Evolutionary conservation across 2,888 invertebrate genomes (phyloP).

Genomic region (Encarsia formosa): DNA sequence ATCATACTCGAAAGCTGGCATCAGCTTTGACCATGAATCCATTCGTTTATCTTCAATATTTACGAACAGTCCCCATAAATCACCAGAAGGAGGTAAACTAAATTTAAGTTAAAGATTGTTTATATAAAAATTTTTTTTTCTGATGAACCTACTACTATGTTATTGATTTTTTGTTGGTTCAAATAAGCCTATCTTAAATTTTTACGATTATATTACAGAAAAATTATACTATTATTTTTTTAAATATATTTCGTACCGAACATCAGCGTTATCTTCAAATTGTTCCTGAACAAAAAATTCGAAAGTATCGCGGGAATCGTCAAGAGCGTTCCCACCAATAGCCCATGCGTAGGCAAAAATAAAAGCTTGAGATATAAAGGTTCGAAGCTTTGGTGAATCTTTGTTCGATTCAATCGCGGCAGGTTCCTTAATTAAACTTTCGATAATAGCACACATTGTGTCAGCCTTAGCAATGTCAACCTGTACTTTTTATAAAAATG

Average conservation of each 20-base stretch:
- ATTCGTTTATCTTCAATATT: slow-evolving; percentile 67
- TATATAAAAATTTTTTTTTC: no score
- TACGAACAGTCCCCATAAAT: slow-evolving; percentile 74
- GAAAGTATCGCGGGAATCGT: slow-evolving; percentile 64
- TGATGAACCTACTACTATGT: no score
- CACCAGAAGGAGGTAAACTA: slow-evolving; percentile 68
- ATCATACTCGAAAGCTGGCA: slow-evolving; percentile 71
- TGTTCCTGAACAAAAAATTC: slow-evolving; percentile 67
- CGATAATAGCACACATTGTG: slow-evolving; percentile 70
- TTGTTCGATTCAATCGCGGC: slow-evolving; percentile 62
- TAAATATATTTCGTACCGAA: slow-evolving; percentile 57
- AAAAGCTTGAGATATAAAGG: slow-evolving; percentile 71
- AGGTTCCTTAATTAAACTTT: slow-evolving; percentile 64
- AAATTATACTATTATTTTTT: no score
- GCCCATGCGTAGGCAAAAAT: slow-evolving; percentile 81
- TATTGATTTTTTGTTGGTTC: no score
- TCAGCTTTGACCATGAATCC: slow-evolving; percentile 75
- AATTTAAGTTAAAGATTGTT: no score
- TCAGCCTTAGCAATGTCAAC: slow-evolving; percentile 79
- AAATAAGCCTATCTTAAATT: no score
- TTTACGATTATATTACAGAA: no score
- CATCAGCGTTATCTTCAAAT: slow-evolving; percentile 67
- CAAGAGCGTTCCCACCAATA: slow-evolving; percentile 78
- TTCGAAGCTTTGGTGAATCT: slow-evolving; percentile 55
- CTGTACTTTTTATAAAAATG: slow-evolving; percentile 50